Conservation (phyloP, 2,888 invertebrate species). For the Ferdinandea cuprea region DNA sequence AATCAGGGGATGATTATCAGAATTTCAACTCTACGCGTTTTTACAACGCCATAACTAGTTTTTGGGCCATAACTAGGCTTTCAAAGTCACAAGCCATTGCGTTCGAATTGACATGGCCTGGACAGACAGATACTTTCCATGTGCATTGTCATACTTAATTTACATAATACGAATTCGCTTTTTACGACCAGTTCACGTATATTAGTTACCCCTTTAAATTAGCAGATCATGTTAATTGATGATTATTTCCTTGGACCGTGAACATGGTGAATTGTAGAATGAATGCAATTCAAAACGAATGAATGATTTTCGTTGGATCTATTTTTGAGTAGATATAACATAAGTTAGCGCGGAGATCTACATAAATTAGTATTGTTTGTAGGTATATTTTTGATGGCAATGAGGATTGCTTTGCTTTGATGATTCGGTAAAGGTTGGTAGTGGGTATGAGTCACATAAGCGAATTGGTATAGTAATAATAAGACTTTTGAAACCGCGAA, state of each 20-base stretch:
- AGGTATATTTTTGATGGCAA: too few species aligned
- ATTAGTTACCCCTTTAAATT: slow-evolving; percentile 11
- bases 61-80: slow-evolving; percentile 20
- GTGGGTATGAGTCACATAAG: too few species aligned
- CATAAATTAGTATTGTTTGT: too few species aligned
- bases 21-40: slow-evolving; percentile 35
- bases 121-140: not conserved
- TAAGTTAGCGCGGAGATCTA: too few species aligned
- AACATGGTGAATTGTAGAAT: slow-evolving; percentile 30
- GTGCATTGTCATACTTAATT: slow-evolving; percentile 16
- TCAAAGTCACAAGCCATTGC: not conserved
- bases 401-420: too few species aligned
- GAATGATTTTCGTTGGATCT: not conserved
- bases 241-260: slow-evolving; percentile 22
- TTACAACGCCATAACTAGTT: too few species aligned
- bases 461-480: too few species aligned
- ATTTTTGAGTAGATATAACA: too few species aligned
- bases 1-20: slow-evolving; percentile 32
- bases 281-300: not conserved
- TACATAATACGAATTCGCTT: not conserved
- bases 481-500: too few species aligned
- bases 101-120: not conserved
- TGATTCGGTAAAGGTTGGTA: too few species aligned
- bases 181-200: slow-evolving; percentile 5
- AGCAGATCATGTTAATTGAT: slow-evolving; percentile 33